Evolutionary conservation across 2,113 vertebrate species (phyloP), one percentile per base, ranked within the genome.

Genomic region (Rhynchopsitta pachyrhyncha): DNA sequence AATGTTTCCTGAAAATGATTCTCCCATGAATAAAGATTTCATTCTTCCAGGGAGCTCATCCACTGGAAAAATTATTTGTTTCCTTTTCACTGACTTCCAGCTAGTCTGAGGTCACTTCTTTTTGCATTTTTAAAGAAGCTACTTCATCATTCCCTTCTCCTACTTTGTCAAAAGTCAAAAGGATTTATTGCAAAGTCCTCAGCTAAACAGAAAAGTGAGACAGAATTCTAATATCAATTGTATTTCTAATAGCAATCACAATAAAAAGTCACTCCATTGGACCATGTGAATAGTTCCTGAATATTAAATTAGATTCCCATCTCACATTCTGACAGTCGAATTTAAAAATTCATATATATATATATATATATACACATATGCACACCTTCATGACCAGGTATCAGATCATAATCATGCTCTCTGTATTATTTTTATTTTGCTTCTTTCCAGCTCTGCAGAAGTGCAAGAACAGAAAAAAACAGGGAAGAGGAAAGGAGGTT

Each of bases 51-150:
- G 22, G 33, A 28, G 78, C 8, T 70, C 18, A 52, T 13, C 13
- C 47, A 59, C 25, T 62, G 47, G 29, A 85, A 85, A 87, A 93
- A 85, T 71, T 52, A 57, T 79, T 88, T 82, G 9, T 84, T 91
- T 93, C 52, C 44, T 85, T 93, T 97, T 76, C 57, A 85, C 22
- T 82, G 62, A 86, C 90, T 92, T 87, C 15, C 14, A 87, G 39
- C 12, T 39, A 95, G 29, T 67, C 69, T 44, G 44, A 95, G 44
- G 39, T 85, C 14, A 82, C 19, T 41, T 59, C 57, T 74, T 46
- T 59, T 71, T n/a, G 13, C 15, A 59, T 84, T 92, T 88, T 83
- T 60, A 50, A 75, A 76, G 52, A 73, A 89, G 11, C 18, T 93
- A 52, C 37, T 86, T 93, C 33, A 82, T 68, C 57, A 86, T 64